Evolutionary conservation across 2,113 vertebrate species (phyloP), one percentile per base, ranked within the genome.

Genomic region (Gracilinanus agilis): DNA sequence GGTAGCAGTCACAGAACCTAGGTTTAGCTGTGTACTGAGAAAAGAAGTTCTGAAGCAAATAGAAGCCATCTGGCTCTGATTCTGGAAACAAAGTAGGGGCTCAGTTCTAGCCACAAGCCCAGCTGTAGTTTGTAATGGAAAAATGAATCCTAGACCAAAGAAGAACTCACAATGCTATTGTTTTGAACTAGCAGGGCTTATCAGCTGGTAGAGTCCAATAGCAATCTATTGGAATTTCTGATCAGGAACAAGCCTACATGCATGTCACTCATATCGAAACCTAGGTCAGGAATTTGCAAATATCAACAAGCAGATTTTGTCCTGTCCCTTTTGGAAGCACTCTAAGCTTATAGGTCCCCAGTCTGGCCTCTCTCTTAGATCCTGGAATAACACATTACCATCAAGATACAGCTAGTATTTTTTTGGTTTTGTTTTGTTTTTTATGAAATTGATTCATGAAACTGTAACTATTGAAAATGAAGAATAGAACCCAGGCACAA

Each of bases 371-470:
- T n/a, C 61, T 29, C 61, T 75, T 29, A 75, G 29, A n/a, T 75
- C 61, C 29, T 75, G 29, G 61, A 67, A 67, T 34, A 67, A 67
- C 61, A 75, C 11, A 75, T 4, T 75, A 34, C 34, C 61, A 75
- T 34, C 21, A 75, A 75, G 61, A 67, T 34, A 29, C 34, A 34
- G 34, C 67, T 75, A 75, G 67, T 75, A 34, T 21, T 34, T 8
- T 56, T 56, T 24, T 49, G 49, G 49, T 56, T 56, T 56, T 56
- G 23, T 56, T n/a, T 75, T 75, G 13, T 99, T 99, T 99, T 98
- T 99, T 95, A 99, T 99, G 99, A 99, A 99, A 97, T 97, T 99
- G 98, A 99, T 99, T 97, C 99, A 99, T 54, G 99, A 99, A 98
- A 99, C 99, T 3, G 99, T 99, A 53, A 99, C 99, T 55, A 99